These are phyloP conservation scores for Ichneumoninae sp. DNA, from an alignment of 2,888 invertebrate species.

Conservation along the genomic window DNA sequence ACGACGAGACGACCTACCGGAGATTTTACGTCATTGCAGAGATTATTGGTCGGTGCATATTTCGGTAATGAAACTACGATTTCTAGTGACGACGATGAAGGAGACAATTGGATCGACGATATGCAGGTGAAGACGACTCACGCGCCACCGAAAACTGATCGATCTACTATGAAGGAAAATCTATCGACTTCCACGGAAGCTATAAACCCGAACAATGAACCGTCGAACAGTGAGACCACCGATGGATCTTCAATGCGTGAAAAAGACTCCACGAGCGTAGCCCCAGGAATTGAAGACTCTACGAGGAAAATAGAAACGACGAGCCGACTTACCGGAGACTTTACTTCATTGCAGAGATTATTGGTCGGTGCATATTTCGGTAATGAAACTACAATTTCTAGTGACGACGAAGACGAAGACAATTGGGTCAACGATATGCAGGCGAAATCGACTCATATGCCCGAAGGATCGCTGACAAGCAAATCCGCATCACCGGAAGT, in stretches of 20 bases:
- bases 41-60: constrained; percentile 53
- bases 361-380: constrained; percentile 56
- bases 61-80: constrained; percentile 55
- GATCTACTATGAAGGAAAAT: neutral
- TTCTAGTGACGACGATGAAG: neutral
- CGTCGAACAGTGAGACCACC: neutral
- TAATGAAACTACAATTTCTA: constrained; percentile 44
- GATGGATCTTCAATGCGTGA: neutral
- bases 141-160: neutral
- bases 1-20: constrained; percentile 12
- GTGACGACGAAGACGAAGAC: neutral
- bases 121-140: constrained; percentile 16
- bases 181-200: neutral
- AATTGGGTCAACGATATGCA: constrained; percentile 46
- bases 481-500: constrained; percentile 1
- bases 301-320: constrained; percentile 28
- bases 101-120: constrained; percentile 44
- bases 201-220: neutral
- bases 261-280: neutral
- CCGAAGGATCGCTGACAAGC: constrained; percentile 2
- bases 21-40: constrained; percentile 43
- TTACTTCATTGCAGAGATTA: constrained; percentile 52
- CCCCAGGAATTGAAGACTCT: neutral
- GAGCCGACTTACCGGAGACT: neutral
- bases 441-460: neutral